Base-by-base conservation (phyloP, 2,113 vertebrate species). In the Trematomus loennbergii region DNA sequence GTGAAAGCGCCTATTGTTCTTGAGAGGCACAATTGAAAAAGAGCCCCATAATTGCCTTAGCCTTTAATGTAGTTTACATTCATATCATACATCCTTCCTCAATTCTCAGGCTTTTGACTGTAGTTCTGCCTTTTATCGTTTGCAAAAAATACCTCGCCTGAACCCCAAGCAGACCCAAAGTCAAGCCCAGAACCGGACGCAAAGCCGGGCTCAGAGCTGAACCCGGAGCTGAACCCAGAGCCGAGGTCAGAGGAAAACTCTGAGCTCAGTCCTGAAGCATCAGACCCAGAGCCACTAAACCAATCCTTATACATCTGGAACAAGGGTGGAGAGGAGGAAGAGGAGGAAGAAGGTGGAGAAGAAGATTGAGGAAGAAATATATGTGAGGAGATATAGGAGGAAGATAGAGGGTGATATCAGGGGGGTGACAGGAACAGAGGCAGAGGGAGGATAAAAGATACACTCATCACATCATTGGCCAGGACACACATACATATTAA, bases 231-330 rank as follows among this genome's bases (percentile, higher is more conserved):
- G 79, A 85, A 65, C 40, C 62, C 84, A 69, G 82, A 80, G 36
- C 36, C 36, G 8, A 40, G 36, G 36, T 40, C 36, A 40, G 36
- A 40, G 36, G 36, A 40, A 40, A 40, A 40, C 36, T 40, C 36
- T 40, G 36, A 57, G 60, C 87, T 85, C 72, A 86, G 72, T 85
- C 79, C 90, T 77, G 91, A 92, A 54, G 40, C 88, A 20, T 76
- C 86, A n/a, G 82, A 33, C 53, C 86, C 92, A 92, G 94, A 95
- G 73, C 88, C 91, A 93, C 90, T 94, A 93, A 93, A 92, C 89
- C 79, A 90, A 88, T 92, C 93, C 75, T 92, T 87, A 91, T 91
- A 75, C 66, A 94, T 90, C 91, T 92, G 91, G 55, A 94, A 93
- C 59, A 92, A 40, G 58, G 83, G 70, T 20, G 70, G 75, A 81